phyloP scores from a whole-genome alignment of 35 echinoderm and acorn worm genomes.

The Amphiura filiformis region DNA sequence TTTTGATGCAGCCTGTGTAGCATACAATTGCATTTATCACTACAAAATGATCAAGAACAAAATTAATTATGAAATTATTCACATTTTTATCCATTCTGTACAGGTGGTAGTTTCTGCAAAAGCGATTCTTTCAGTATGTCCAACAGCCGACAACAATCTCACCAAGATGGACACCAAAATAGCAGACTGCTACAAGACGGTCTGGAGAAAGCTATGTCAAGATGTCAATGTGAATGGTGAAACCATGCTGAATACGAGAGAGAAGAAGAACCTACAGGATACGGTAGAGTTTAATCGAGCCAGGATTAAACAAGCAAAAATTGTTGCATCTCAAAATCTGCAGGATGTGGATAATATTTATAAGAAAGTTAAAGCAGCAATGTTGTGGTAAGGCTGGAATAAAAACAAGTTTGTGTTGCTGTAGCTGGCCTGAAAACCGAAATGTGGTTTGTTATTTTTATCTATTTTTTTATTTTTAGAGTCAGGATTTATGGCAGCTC shows the following conservation, averaged over 20 bases:
- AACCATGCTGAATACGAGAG: constrained; percentile 14
- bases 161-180: constrained; percentile 64
- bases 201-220: constrained; percentile 4
- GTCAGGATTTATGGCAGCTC: too few species aligned
- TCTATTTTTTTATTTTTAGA: too few species aligned
- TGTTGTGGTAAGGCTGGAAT: constrained; percentile 92
- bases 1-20: too few species aligned
- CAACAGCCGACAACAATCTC: constrained; percentile 38
- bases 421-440: too few species aligned
- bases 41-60: too few species aligned
- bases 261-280: constrained; percentile 43
- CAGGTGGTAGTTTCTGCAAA: constrained; percentile 71
- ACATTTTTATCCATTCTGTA: too few species aligned
- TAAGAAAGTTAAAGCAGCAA: constrained; percentile 85
- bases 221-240: neutral
- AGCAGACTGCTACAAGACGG: constrained; percentile 5
- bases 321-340: constrained; percentile 22
- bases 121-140: constrained; percentile 55
- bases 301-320: constrained; percentile 60
- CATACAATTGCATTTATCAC: too few species aligned
- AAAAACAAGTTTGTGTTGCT: too few species aligned
- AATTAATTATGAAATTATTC: too few species aligned
- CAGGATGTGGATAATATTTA: constrained; percentile 77
- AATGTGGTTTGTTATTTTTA: too few species aligned
- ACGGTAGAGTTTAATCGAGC: constrained; percentile 76